Percentiles rank a stretch among this genome's conserved stretches.
Conservation (phyloP, 2,797 vertebrate species). For the Tarsius wallacei region DNA sequence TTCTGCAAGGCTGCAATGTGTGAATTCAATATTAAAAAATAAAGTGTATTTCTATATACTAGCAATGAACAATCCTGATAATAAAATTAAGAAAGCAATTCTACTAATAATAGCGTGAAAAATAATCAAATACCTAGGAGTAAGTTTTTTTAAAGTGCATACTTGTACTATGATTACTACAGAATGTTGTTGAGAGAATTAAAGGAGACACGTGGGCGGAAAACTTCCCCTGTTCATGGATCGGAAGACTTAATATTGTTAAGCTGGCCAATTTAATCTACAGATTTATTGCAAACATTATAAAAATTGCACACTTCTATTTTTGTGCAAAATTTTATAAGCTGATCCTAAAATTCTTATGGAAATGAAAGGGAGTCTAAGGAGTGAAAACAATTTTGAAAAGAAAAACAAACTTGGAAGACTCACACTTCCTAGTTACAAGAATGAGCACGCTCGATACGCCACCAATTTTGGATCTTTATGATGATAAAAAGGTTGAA, state of each 20-base stretch:
- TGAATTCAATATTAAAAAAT: no score
- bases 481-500: not conserved
- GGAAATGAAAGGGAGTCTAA: not conserved
- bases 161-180: not conserved
- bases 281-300: not conserved
- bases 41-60: no score
- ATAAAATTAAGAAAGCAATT: no score
- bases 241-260: not conserved
- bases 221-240: not conserved
- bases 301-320: not conserved
- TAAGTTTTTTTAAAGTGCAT: slow-evolving; percentile 21
- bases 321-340: not conserved
- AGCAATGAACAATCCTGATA: no score
- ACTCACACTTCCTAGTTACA: not conserved
- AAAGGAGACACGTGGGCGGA: not conserved
- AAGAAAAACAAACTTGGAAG: not conserved
- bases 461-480: not conserved
- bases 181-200: not conserved
- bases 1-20: no score
- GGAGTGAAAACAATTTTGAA: not conserved
- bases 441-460: not conserved
- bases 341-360: not conserved
- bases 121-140: not conserved
- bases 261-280: not conserved
- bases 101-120: not conserved